phyloP scores from a whole-genome alignment of 2,113 vertebrate genomes.

The Ammospiza nelsoni region DNA sequence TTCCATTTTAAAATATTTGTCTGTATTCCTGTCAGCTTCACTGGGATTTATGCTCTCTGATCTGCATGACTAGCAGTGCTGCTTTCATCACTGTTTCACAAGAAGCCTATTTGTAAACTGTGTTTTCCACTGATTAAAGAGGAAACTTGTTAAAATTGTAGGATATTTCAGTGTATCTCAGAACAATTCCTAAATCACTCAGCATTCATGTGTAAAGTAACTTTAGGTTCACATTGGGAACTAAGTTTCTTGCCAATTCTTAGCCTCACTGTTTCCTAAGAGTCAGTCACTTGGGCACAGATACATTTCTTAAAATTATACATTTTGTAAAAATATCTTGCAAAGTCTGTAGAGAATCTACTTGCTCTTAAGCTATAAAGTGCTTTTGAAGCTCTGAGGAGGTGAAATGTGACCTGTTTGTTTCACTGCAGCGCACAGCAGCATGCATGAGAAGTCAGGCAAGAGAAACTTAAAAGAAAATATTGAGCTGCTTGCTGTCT shows the following conservation, averaged over 20 bases:
- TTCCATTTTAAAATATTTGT: neutral
- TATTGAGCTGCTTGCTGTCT: conserved; percentile 18
- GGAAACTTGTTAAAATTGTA: neutral
- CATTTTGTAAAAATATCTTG: neutral
- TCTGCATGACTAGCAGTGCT: neutral
- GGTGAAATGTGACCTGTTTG: conserved; percentile 51
- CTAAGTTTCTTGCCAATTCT: neutral
- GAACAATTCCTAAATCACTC: neutral
- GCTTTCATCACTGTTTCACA: neutral
- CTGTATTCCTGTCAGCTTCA: neutral
- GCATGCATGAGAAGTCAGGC: neutral
- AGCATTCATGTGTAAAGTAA: neutral
- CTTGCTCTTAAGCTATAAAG: conserved; percentile 21
- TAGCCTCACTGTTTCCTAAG: neutral
- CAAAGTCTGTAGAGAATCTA: neutral
- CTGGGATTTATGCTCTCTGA: neutral
- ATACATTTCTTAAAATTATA: neutral
- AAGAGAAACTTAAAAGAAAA: conserved; percentile 56
- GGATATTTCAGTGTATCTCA: neutral
- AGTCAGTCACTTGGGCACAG: neutral
- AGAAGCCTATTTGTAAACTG: neutral
- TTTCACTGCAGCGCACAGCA: neutral
- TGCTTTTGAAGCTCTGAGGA: conserved; percentile 10
- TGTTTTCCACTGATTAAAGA: neutral
- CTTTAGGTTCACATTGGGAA: neutral